phyloP scores from a whole-genome alignment of 2,888 invertebrate species.

The Aphidius colemani region DNA sequence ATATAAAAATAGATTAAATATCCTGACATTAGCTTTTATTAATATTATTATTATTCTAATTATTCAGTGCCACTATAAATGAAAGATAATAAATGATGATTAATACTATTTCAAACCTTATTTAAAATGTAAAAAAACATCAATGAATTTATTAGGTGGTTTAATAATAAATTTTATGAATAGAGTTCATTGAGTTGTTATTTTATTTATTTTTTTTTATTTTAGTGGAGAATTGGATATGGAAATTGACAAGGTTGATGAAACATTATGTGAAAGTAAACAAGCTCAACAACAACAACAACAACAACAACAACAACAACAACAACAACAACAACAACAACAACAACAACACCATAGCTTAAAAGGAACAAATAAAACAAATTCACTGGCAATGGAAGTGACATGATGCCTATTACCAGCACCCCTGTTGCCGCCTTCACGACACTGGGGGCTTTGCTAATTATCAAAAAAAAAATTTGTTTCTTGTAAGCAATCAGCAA shows the following conservation, averaged over 20 bases:
- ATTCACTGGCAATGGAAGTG: conserved; percentile 66
- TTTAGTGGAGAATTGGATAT: conserved; percentile 56
- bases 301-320: conserved; percentile 4
- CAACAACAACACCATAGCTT: conserved; percentile 51
- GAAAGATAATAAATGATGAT: no score
- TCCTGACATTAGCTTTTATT: no score
- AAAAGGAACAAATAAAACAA: conserved; percentile 63
- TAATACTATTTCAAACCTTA: no score
- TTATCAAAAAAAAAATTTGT: not conserved
- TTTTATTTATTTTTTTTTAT: conserved; percentile 21
- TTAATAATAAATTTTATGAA: no score
- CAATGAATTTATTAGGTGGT: no score
- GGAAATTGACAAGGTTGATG: conserved; percentile 53
- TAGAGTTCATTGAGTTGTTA: no score
- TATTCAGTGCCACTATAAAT: no score
- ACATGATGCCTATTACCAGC: conserved; percentile 64
- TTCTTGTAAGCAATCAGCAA: not conserved
- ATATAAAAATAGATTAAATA: not conserved
- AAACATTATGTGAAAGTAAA: conserved; percentile 57
- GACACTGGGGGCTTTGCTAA: conserved; percentile 58
- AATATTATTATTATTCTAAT: no score
- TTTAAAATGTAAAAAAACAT: no score
- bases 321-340: conserved; percentile 32
- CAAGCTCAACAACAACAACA: conserved; percentile 37
- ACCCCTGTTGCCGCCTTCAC: conserved; percentile 55